Base-by-base conservation (phyloP, 2,888 invertebrate genomes). In the Latrodectus elegans region DNA sequence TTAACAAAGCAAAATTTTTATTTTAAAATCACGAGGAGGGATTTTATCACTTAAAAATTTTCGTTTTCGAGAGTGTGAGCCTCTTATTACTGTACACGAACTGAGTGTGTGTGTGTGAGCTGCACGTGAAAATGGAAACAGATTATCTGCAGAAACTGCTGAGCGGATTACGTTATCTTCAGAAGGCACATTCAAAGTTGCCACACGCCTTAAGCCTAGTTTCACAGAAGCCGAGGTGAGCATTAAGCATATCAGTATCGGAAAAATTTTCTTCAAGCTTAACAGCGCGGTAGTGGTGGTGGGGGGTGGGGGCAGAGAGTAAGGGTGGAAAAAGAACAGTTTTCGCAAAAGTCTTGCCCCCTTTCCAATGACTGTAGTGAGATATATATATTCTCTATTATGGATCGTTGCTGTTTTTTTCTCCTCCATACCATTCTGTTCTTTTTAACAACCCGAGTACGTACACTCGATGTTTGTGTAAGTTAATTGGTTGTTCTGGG, bases 51-150 rank as follows among this genome's bases (percentile, higher is more conserved):
- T 86, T 86, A 76, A 80, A 86, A 86, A 80, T 80, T 86, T 80
- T 52, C 64, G 49, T 67, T 77, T 78, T 22, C 53, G 38, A 15
- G n/a, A 15, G n/a, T 67, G 52, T 38, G 38, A 38, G 38, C 38
- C 38, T 67, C 73, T 81, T 81, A 74, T 81, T 74, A 73, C 67
- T 11, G 1, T 22, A 65, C 26, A 14, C 60, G 64, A 49, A 55
- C 52, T 49, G 60, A 51, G 55, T 51, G 12, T 11, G 53, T 26
- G 55, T n/a, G 73, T 10, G 22, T 22, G 22, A 22, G 83, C 67
- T 67, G 74, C 85, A 86, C 81, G 86, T 87, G 86, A 81, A 87
- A 87, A 87, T 77, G 81, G 86, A 87, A 87, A 87, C 86, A 87
- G 86, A 87, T 87, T 87, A 87, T 87, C 81, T 77, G n/a, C 77